Percentiles rank a stretch among this genome's conserved stretches.
These are phyloP conservation scores for Cataglyphis rosenhaueri DNA, from an alignment of 2,888 invertebrate species.

Conservation along the genomic window DNA sequence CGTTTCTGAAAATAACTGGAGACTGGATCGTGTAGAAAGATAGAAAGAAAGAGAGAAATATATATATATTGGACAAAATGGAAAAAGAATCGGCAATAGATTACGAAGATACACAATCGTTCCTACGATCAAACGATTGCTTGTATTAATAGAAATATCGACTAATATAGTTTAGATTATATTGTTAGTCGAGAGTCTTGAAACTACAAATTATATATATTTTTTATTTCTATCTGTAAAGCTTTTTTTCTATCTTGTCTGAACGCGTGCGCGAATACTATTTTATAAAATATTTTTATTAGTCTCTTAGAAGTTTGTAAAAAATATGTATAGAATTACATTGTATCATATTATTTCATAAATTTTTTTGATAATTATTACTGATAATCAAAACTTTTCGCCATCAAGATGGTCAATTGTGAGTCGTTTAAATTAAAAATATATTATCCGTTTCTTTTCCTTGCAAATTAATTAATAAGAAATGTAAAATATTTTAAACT, in stretches of 20 bases:
- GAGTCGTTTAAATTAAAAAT: background rate
- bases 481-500: too few species aligned
- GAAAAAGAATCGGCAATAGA: conserved; percentile 63
- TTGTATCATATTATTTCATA: background rate
- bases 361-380: background rate
- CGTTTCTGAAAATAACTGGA: background rate
- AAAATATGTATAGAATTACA: background rate
- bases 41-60: background rate
- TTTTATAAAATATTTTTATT: background rate
- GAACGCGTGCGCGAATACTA: background rate
- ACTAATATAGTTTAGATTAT: background rate
- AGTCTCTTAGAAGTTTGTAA: background rate
- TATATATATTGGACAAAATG: conserved; percentile 37
- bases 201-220: background rate
- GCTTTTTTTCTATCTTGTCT: background rate
- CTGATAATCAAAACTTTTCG: background rate
- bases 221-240: background rate
- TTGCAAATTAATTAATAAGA: too few species aligned
- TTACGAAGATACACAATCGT: conserved; percentile 63
- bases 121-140: conserved; percentile 49
- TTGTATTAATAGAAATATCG: conserved; percentile 58
- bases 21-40: conserved; percentile 8
- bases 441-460: background rate
- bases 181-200: background rate
- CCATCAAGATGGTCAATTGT: background rate